phyloP scores from a whole-genome alignment of 2,113 vertebrate species.

The Perca schrenkii region DNA sequence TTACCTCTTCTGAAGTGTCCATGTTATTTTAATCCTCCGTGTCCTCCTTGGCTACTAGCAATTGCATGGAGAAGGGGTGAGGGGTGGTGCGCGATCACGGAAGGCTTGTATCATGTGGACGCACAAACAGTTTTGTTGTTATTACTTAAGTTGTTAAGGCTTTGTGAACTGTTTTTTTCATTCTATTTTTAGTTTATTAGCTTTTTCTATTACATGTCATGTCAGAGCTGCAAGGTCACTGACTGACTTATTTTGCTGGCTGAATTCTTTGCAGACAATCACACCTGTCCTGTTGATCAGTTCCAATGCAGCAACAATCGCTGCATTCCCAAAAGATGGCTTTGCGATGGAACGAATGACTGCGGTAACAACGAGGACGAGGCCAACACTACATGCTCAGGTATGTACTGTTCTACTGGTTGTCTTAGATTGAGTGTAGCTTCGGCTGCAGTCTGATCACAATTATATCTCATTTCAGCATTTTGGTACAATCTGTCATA shows the following conservation, averaged over 20 bases:
- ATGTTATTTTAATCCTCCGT: no score
- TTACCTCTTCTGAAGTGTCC: no score
- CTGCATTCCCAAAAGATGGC: conserved; percentile 97
- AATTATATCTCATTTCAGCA: neutral
- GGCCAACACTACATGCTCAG: conserved; percentile 93
- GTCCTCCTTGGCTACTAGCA: no score
- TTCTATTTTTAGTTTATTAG: neutral
- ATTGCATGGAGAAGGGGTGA: no score
- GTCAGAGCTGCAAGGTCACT: neutral
- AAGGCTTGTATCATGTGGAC: no score
- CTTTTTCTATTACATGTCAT: neutral
- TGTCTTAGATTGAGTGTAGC: neutral
- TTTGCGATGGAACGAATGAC: conserved; percentile 96
- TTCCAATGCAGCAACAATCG: conserved; percentile 98
- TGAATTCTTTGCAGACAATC: conserved; percentile 88
- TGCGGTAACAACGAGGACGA: conserved; percentile 95
- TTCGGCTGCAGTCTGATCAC: neutral
- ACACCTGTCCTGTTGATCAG: conserved; percentile 93
- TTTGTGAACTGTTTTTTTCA: neutral
- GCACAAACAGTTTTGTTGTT: no score
- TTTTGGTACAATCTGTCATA: neutral
- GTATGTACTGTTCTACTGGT: conserved; percentile 73
- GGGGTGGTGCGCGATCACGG: no score
- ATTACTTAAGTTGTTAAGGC: neutral
- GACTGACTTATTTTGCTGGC: neutral